Evolutionary conservation across 2,113 vertebrate genomes (phyloP).

Genomic region (Proteles cristata): DNA sequence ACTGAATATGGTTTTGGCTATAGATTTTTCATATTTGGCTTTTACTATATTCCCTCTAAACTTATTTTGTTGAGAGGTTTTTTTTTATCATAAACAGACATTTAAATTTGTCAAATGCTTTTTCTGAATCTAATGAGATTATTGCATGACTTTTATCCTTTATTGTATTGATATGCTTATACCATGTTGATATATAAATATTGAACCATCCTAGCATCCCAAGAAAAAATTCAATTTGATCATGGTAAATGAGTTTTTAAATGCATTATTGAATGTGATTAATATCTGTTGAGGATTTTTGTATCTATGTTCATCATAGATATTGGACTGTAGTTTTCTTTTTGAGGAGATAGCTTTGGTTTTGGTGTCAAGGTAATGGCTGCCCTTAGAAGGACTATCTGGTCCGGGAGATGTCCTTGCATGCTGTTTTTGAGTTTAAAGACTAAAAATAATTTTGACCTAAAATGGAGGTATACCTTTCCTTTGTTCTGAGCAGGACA

Average conservation of each 20-base stretch:
- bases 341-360: background rate
- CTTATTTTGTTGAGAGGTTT: background rate
- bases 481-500: background rate
- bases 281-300: background rate
- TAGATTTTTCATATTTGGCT: background rate
- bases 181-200: background rate
- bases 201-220: background rate
- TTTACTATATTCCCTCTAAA: background rate
- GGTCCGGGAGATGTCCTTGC: background rate
- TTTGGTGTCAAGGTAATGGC: background rate
- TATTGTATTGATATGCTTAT: background rate
- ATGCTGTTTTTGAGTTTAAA: background rate
- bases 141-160: background rate
- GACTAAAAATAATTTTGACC: background rate
- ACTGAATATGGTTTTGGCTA: background rate
- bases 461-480: background rate
- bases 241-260: background rate
- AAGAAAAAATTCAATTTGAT: background rate
- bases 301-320: background rate
- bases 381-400: background rate
- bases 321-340: background rate
- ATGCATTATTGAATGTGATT: background rate
- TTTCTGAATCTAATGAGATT: background rate
- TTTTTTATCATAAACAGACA: background rate
- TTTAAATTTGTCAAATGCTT: background rate